Percentiles rank a stretch among this genome's conserved stretches.
phyloP scores from a whole-genome alignment of 2,797 vertebrate genomes.

The Sebastes goodei region DNA sequence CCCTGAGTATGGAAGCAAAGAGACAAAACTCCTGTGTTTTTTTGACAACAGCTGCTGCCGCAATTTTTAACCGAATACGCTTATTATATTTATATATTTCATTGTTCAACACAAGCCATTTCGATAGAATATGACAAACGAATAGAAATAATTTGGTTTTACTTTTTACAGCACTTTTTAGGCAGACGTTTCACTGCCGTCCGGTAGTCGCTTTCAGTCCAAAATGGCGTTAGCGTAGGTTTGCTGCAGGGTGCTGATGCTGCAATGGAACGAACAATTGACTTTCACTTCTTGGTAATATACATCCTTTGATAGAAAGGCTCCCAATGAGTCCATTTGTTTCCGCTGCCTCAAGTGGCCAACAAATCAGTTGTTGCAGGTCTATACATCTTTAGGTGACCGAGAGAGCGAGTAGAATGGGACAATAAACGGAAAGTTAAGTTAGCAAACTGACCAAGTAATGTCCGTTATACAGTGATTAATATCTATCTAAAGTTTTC shows the following conservation, averaged over 20 bases:
- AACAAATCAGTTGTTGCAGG: too few relatives aligned
- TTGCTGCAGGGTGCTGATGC: not conserved
- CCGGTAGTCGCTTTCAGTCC: not conserved
- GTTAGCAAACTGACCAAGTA: not conserved
- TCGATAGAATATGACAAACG: not conserved
- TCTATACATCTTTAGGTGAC: too few relatives aligned
- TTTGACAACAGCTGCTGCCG: too few relatives aligned
- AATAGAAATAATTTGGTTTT: not conserved
- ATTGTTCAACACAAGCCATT: too few relatives aligned
- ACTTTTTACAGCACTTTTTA: not conserved
- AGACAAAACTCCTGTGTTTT: too few relatives aligned
- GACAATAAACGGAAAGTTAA: not conserved
- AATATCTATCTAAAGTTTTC: not conserved
- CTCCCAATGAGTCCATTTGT: too few relatives aligned
- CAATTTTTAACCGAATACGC: too few relatives aligned
- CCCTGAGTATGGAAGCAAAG: too few relatives aligned
- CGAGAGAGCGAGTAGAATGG: not conserved
- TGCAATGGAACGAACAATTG: not conserved
- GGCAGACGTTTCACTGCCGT: not conserved
- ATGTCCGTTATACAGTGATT: not conserved
- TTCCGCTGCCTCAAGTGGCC: too few relatives aligned
- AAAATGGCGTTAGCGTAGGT: not conserved
- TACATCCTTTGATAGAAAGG: fast-evolving
- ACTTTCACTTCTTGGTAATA: not conserved
- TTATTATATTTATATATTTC: too few relatives aligned